phyloP scores from a whole-genome alignment of 2,113 vertebrate species.

The Ia io region DNA sequence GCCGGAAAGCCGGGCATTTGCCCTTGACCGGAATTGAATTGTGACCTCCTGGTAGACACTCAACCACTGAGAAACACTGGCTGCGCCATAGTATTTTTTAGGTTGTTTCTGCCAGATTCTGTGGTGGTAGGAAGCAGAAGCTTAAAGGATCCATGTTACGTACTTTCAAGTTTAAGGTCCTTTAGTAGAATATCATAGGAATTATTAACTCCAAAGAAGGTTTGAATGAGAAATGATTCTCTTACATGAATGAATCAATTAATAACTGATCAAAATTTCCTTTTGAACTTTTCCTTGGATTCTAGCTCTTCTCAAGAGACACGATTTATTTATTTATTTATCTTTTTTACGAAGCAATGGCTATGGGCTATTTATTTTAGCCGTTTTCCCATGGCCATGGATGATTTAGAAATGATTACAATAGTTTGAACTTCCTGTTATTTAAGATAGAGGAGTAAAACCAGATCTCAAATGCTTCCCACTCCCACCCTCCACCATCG shows the following conservation, averaged over 20 bases:
- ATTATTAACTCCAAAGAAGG: neutral
- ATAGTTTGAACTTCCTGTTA: slow-evolving; percentile 70
- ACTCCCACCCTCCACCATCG: neutral
- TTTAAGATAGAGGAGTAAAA: slow-evolving; percentile 63
- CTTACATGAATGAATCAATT: slow-evolving; percentile 21
- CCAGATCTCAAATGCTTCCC: slow-evolving; percentile 50
- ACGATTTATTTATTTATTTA: neutral
- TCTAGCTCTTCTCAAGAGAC: slow-evolving; percentile 56
- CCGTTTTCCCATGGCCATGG: slow-evolving; percentile 65
- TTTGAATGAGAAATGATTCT: neutral
- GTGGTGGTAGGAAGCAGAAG: neutral
- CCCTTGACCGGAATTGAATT: too few species aligned
- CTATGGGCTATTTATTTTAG: slow-evolving; percentile 68
- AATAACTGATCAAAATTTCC: slow-evolving; percentile 26
- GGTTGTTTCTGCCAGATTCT: slow-evolving; percentile 32
- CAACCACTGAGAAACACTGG: too few species aligned
- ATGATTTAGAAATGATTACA: slow-evolving; percentile 69
- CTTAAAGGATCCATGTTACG: slow-evolving; percentile 25
- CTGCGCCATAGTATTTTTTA: neutral
- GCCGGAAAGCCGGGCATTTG: too few species aligned
- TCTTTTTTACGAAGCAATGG: slow-evolving; percentile 37
- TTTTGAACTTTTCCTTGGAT: slow-evolving; percentile 17
- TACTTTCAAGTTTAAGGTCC: neutral
- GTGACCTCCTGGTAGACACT: too few species aligned
- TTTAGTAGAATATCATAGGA: slow-evolving; percentile 48